A percentile compares a stretch with the other conserved stretches of the same genome.
These are phyloP conservation scores for Epizoanthus stellaris DNA, from an alignment of 92 coral and sea anemone species.

Conservation along the genomic window DNA sequence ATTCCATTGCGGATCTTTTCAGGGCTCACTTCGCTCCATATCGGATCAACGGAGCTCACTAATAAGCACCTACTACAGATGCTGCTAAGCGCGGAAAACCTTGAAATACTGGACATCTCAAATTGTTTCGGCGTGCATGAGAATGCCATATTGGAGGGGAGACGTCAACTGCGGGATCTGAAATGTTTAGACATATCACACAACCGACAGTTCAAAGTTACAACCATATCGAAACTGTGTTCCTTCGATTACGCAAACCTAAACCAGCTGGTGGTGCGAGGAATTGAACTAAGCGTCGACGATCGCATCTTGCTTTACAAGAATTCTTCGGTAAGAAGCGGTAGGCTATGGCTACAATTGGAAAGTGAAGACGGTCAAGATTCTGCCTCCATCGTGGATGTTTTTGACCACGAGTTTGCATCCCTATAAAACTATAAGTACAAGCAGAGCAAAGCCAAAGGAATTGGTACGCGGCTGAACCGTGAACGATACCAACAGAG, in stretches of 20 bases:
- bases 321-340: too few relatives aligned
- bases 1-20: constrained; percentile 6
- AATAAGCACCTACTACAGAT: constrained; percentile 13
- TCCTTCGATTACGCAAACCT: constrained; percentile 1
- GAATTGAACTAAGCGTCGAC: too few relatives aligned
- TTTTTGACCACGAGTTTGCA: too few relatives aligned
- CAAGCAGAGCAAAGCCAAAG: too few relatives aligned
- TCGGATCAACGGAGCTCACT: constrained; percentile 2
- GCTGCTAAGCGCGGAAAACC: background rate
- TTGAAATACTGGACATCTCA: constrained; percentile 20
- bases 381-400: too few relatives aligned
- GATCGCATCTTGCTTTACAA: too few relatives aligned
- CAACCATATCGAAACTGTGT: constrained; percentile 15
- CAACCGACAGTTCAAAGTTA: background rate
- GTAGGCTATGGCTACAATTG: too few relatives aligned
- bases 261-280: too few relatives aligned
- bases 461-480: too few relatives aligned
- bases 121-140: constrained; percentile 7
- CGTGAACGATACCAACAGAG: too few relatives aligned
- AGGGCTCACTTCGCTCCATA: constrained; percentile 14
- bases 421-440: too few relatives aligned
- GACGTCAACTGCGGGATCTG: background rate
- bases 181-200: constrained; percentile 5
- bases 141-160: constrained; percentile 13
- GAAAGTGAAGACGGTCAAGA: too few relatives aligned